These are phyloP conservation scores for Pseudanteris insignis DNA, from an alignment of 2,888 invertebrate species.

Conservation along the genomic window DNA sequence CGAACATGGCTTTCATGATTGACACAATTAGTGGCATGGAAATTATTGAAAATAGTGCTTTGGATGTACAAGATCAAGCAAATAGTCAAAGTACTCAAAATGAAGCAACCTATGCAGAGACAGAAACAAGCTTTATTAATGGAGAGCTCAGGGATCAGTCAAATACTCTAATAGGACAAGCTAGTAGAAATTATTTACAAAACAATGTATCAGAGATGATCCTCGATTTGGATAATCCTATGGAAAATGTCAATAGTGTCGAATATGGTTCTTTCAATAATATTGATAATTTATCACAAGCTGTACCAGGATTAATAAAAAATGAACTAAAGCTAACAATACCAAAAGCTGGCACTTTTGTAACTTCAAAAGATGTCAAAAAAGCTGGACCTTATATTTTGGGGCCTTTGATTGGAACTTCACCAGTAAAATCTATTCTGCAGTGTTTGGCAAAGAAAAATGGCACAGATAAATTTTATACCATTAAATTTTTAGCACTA, in stretches of 20 bases:
- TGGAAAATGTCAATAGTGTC: slow-evolving; percentile 2
- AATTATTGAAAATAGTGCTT: slow-evolving; percentile 42
- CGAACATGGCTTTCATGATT: slow-evolving; percentile 1
- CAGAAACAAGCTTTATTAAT: slow-evolving; percentile 33
- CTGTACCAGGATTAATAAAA: neutral
- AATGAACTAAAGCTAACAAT: slow-evolving; percentile 62
- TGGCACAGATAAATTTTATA: slow-evolving; percentile 76
- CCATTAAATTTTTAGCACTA: slow-evolving; percentile 71
- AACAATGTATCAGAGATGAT: slow-evolving; percentile 23
- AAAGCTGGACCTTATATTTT: slow-evolving; percentile 76
- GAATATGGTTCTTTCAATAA: neutral
- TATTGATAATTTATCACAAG: neutral
- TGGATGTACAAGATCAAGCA: slow-evolving; percentile 9
- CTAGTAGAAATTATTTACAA: slow-evolving; percentile 16
- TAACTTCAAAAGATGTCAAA: slow-evolving; percentile 69
- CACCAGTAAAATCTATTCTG: slow-evolving; percentile 80
- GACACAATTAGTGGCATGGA: slow-evolving; percentile 32
- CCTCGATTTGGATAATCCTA: slow-evolving; percentile 10
- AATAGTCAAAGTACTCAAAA: slow-evolving; percentile 25
- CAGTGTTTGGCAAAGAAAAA: slow-evolving; percentile 79
- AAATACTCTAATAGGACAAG: slow-evolving; percentile 5
- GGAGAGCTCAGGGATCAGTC: slow-evolving; percentile 6
- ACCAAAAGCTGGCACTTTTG: slow-evolving; percentile 69
- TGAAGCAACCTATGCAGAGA: slow-evolving; percentile 23
- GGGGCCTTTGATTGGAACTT: slow-evolving; percentile 76